Percentiles rank a stretch among this genome's conserved stretches.
Conservation (phyloP, 2,113 vertebrate genomes). For the Gambusia holbrooki region DNA sequence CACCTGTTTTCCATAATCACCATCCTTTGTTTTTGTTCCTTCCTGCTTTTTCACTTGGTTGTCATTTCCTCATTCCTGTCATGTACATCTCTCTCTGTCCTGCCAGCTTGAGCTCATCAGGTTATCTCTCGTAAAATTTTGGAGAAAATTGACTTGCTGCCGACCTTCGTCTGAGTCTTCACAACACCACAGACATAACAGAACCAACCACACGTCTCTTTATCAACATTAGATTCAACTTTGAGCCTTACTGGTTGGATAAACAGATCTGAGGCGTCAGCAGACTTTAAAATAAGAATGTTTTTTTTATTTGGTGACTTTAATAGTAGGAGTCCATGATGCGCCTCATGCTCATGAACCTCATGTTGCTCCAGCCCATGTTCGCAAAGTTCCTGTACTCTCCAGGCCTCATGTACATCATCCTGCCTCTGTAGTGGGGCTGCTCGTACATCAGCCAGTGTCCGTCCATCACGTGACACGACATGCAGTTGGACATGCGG, state of each 20-base stretch:
- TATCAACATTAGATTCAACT: background rate
- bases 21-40: too few species aligned
- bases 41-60: too few species aligned
- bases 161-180: too few species aligned
- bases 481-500: constrained; percentile 50
- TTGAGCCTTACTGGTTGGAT: background rate
- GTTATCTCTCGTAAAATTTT: too few species aligned
- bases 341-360: constrained; percentile 55
- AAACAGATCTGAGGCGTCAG: background rate
- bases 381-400: constrained; percentile 51
- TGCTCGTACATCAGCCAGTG: constrained; percentile 57
- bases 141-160: too few species aligned
- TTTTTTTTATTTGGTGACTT: background rate
- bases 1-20: too few species aligned
- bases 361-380: constrained; percentile 33
- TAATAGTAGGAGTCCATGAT: constrained; percentile 45
- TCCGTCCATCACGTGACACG: constrained; percentile 49
- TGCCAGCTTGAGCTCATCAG: too few species aligned
- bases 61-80: too few species aligned
- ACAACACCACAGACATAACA: too few species aligned
- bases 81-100: too few species aligned
- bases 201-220: background rate
- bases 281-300: background rate
- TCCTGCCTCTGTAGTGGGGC: constrained; percentile 48
- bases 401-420: constrained; percentile 56